Evolutionary conservation across 2,888 invertebrate species (phyloP), one percentile per base, ranked within the genome.

Genomic region (Diplolepis rosae): DNA sequence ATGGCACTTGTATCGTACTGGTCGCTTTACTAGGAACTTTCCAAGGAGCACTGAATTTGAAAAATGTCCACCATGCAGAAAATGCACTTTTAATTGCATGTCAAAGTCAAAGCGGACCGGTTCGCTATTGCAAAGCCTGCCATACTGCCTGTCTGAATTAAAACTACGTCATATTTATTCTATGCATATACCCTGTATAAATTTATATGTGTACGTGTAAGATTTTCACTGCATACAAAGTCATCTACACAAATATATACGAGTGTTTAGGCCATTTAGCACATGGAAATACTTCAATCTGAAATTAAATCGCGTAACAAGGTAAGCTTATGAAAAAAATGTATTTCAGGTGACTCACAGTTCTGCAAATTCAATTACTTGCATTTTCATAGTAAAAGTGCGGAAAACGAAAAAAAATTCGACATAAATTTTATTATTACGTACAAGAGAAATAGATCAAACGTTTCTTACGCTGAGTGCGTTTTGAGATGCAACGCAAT

Each of bases 71-170:
- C 79, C 78, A 79, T 80, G 82, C 82, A 81, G 81, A 83, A 84
- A 85, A 82, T 83, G 81, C 80, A 81, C 83, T 85, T 85, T 85
- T 85, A 85, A 84, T 85, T 84, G 82, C 83, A 80, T 82, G 83
- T 84, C 82, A 84, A 83, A 84, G 84, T 83, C 81, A 82, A 81
- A 83, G 82, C 73, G 69, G 68, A 75, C 70, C 61, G 24, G 24
- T 61, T 61, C 39, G 35, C 32, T 35, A 66, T 48, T 66, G 15
- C 66, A 18, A 50, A 15, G 22, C 30, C 66, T 45, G 9, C 35
- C 2, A n/a, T 32, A 32, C 28, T 13, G n/a, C 18, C 18, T 65
- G 65, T 22, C 27, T 45, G 15, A 45, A 65, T 66, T 66, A 51
- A 73, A 75, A 71, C 70, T 70, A 73, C 73, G 71, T 73, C 68